A percentile compares a stretch with the other conserved stretches of the same genome.
phyloP scores from a whole-genome alignment of 2,797 vertebrate species.

The Antennarius maculatus region DNA sequence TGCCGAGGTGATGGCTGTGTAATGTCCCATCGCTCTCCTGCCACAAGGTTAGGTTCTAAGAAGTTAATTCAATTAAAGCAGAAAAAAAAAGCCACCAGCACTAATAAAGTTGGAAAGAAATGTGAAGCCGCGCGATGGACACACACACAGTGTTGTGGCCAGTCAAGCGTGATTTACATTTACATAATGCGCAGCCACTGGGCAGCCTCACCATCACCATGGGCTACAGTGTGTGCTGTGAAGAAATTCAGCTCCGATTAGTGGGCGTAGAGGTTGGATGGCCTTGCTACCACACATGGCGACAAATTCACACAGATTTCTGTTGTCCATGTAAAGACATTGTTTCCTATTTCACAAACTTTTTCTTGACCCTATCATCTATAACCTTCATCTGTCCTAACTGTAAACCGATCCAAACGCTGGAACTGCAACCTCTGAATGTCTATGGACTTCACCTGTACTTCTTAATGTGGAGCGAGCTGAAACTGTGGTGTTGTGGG shows the following conservation, averaged over 20 bases:
- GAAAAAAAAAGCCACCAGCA: constrained; percentile 71
- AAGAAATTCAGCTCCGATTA: constrained; percentile 42
- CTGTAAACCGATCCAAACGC: no score
- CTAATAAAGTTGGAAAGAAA: constrained; percentile 65
- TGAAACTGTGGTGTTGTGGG: no score
- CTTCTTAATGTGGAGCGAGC: no score
- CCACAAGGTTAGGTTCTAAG: constrained; percentile 54
- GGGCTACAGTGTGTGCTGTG: constrained; percentile 58
- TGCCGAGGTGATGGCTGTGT: constrained; percentile 30
- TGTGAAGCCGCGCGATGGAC: constrained; percentile 52
- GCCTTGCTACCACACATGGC: constrained; percentile 31
- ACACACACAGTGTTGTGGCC: constrained; percentile 49
- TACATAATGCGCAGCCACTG: constrained; percentile 55
- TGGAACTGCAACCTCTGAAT: no score
- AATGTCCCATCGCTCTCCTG: constrained; percentile 48
- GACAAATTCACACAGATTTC: constrained; percentile 16
- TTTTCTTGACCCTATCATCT: not conserved
- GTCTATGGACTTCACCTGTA: no score
- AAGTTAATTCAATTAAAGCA: constrained; percentile 74
- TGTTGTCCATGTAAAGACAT: not conserved
- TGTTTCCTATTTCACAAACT: constrained; percentile 6
- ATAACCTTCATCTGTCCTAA: not conserved
- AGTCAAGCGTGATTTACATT: constrained; percentile 60
- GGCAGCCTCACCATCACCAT: constrained; percentile 49
- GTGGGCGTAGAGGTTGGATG: constrained; percentile 28